Conservation (phyloP, 2,888 invertebrate species). For the Pollenia labialis region DNA sequence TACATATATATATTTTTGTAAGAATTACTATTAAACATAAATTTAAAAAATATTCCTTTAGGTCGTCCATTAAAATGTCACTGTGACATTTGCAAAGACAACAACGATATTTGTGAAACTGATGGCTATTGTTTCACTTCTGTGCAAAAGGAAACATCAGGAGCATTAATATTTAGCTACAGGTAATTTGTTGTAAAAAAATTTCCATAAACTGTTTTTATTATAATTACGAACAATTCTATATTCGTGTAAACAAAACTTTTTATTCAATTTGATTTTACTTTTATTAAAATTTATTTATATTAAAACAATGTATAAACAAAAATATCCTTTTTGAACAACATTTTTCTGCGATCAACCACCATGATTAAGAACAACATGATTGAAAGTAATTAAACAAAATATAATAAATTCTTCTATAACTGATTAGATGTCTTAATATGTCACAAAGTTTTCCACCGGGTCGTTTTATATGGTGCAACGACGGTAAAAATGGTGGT, state of each 20-base stretch:
- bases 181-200: conserved; percentile 86
- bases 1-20: too few relatives aligned
- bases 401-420: conserved; percentile 34
- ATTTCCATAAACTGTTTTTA: neutral
- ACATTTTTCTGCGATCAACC: conserved; percentile 32
- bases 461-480: conserved; percentile 84
- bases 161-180: conserved; percentile 86
- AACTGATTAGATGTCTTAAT: conserved; percentile 81
- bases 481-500: conserved; percentile 81
- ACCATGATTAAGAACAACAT: conserved; percentile 29
- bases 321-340: conserved; percentile 2
- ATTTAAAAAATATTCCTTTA: conserved; percentile 59
- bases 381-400: conserved; percentile 12
- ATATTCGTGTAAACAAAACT: conserved; percentile 31
- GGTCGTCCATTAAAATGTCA: conserved; percentile 88
- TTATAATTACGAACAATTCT: conserved; percentile 35
- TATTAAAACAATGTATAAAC: conserved; percentile 11
- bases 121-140: conserved; percentile 95
- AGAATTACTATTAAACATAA: too few relatives aligned
- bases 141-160: conserved; percentile 84
- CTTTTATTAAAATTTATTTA: conserved; percentile 36
- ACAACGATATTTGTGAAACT: conserved; percentile 93
- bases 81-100: conserved; percentile 91
- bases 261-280: conserved; percentile 54
- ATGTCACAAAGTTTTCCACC: conserved; percentile 83